A percentile compares a stretch with the other conserved stretches of the same genome.
Evolutionary conservation across 2,888 invertebrate genomes (phyloP).

Genomic region (Cheilosia impressa): DNA sequence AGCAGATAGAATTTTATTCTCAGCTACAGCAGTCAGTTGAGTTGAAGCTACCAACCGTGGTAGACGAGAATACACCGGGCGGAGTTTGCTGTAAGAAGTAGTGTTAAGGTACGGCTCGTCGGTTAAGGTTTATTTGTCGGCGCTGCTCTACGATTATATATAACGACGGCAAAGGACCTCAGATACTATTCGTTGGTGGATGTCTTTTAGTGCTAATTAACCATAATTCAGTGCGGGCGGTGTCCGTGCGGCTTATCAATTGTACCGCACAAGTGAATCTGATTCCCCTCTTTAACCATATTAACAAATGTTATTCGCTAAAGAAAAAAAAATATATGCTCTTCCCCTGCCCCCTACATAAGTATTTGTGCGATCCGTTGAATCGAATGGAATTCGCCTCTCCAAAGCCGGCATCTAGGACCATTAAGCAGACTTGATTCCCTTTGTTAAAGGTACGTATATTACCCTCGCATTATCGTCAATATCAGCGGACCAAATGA

Average conservation of each 20-base stretch:
- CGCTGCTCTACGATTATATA: not conserved
- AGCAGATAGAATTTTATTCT: constrained; percentile 68
- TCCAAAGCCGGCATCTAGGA: constrained; percentile 36
- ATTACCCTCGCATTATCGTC: constrained; percentile 14
- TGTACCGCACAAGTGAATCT: not conserved
- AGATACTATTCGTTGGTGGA: constrained; percentile 22
- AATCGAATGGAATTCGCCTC: constrained; percentile 36
- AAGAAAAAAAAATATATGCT: constrained; percentile 11
- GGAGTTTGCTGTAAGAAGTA: constrained; percentile 12
- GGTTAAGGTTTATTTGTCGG: constrained; percentile 29
- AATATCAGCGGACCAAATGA: constrained; percentile 34
- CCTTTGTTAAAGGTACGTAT: constrained; percentile 56
- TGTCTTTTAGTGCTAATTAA: constrained; percentile 27
- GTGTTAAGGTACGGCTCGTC: constrained; percentile 19
- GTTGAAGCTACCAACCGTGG: constrained; percentile 78
- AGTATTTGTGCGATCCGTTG: constrained; percentile 5
- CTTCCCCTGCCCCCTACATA: constrained; percentile 3
- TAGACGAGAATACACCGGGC: constrained; percentile 74
- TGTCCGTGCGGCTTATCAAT: constrained; percentile 17
- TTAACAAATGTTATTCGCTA: not conserved
- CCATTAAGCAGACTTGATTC: constrained; percentile 36
- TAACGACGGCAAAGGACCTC: constrained; percentile 15
- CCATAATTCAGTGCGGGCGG: constrained; percentile 21
- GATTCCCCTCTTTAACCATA: too few species aligned
- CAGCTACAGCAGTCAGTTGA: constrained; percentile 78